phyloP scores from a whole-genome alignment of 2,113 vertebrate species.

The Callorhinus ursinus region DNA sequence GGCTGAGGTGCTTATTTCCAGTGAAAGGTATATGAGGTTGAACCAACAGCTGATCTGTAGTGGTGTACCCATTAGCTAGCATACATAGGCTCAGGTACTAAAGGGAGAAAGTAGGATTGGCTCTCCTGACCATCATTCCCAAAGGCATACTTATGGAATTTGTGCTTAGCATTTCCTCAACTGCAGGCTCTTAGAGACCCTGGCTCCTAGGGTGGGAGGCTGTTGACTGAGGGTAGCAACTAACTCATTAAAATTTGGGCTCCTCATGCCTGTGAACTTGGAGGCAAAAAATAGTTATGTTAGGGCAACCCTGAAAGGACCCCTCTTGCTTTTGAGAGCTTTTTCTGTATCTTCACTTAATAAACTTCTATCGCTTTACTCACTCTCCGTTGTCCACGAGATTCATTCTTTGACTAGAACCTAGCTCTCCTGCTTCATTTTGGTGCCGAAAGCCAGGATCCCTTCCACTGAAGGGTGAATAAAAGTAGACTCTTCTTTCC shows the following conservation, averaged over 20 bases:
- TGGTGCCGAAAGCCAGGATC: no score
- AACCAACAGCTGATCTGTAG: not conserved
- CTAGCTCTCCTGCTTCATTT: no score
- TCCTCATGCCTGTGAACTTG: not conserved
- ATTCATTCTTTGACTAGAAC: no score
- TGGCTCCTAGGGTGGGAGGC: not conserved
- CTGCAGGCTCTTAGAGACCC: not conserved
- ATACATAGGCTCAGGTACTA: not conserved
- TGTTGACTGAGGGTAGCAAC: not conserved
- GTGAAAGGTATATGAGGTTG: not conserved
- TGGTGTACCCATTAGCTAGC: not conserved
- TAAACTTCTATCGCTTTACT: no score
- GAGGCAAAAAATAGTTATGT: not conserved
- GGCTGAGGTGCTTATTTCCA: not conserved
- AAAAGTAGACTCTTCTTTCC: no score
- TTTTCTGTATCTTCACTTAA: not conserved
- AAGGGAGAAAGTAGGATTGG: not conserved
- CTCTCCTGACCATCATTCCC: not conserved
- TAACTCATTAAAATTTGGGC: not conserved
- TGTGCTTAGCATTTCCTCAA: not conserved
- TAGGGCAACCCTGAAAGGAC: not conserved
- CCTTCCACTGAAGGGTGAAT: no score
- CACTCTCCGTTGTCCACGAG: no score
- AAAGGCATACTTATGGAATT: not conserved
- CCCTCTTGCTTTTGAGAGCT: not conserved